Percentiles rank a stretch among this genome's conserved stretches.
These are phyloP conservation scores for Atlantisia rogersi DNA, from an alignment of 2,113 vertebrate genomes.

Conservation along the genomic window DNA sequence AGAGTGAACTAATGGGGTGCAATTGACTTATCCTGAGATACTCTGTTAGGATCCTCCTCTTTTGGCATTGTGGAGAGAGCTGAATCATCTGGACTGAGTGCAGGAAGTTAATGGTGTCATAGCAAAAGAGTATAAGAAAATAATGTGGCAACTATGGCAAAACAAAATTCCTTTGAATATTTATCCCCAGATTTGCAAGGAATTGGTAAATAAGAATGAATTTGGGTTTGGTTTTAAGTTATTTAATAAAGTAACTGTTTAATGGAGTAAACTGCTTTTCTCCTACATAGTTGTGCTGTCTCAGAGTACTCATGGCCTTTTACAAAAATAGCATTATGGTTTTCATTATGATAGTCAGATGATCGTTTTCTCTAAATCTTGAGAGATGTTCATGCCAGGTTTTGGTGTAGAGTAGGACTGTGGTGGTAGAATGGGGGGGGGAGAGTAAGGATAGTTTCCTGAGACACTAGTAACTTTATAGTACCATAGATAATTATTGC, in stretches of 20 bases:
- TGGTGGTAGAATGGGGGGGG: neutral
- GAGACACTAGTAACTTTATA: neutral
- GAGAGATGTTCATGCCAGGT: neutral
- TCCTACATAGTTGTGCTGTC: neutral
- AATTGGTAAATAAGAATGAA: neutral
- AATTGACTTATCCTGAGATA: neutral
- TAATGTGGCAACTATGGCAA: neutral
- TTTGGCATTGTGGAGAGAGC: neutral
- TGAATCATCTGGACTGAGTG: neutral
- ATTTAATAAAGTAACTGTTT: neutral
- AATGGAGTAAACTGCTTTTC: neutral
- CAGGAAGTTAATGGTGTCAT: neutral
- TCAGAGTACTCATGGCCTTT: neutral
- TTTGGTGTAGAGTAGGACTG: neutral
- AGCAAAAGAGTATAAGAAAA: neutral
- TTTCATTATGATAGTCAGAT: neutral
- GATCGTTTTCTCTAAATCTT: neutral
- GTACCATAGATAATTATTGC: neutral
- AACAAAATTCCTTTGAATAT: neutral
- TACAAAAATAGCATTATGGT: fast-evolving
- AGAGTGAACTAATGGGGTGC: neutral
- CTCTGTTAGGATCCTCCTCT: neutral
- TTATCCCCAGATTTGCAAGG: neutral
- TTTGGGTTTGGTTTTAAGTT: neutral
- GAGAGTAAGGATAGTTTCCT: neutral